A percentile compares a stretch with the other conserved stretches of the same genome.
phyloP scores from a whole-genome alignment of 2,113 vertebrate species.

The crab-eating macaque (Macaca fascicularis) region T2T-MFA8v1.1 NC_088386.1:19702001-19702500 shows the following conservation, averaged over 20 bases:
- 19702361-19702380: no score
- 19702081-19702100: not conserved
- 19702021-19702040: not conserved
- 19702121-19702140: not conserved
- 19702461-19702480: no score
- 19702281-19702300: no score
- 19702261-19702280: no score
- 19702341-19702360: no score
- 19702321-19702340: no score
- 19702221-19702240: not conserved
- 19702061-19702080: not conserved
- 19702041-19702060: not conserved
- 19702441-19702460: no score
- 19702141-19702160: not conserved
- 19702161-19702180: not conserved
- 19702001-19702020: not conserved
- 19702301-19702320: no score
- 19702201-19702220: slow-evolving; percentile 17
- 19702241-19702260: slow-evolving; percentile 43
- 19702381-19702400: no score
- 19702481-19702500: no score
- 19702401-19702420: no score
- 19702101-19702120: not conserved
- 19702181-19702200: not conserved
- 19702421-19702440: no score